Conservation (phyloP, 2,888 invertebrate genomes). For the Choristoneura rosaceana region DNA sequence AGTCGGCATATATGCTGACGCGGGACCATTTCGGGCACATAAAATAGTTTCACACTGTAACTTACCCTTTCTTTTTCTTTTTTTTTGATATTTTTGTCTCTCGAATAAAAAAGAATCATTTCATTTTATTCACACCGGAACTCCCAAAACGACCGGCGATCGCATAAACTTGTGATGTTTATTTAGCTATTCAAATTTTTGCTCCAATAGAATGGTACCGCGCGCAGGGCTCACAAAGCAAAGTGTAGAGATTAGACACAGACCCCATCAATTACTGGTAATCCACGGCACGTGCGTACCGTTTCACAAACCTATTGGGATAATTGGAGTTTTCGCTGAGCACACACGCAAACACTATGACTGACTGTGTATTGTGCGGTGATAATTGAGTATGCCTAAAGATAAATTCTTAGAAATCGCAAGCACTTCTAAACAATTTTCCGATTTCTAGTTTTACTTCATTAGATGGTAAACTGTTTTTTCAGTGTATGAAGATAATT, state of each 20-base stretch:
- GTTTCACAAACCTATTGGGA: slow-evolving; percentile 75
- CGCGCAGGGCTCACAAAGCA: slow-evolving; percentile 56
- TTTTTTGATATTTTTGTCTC: too few species aligned
- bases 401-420: too few species aligned
- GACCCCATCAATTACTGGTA: slow-evolving; percentile 81
- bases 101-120: too few species aligned
- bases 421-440: too few species aligned
- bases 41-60: too few species aligned
- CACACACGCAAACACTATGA: slow-evolving; percentile 46
- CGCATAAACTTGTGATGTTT: slow-evolving; percentile 45
- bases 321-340: slow-evolving; percentile 77
- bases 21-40: too few species aligned
- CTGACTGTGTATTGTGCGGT: slow-evolving; percentile 7
- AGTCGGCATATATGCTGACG: too few species aligned
- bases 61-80: too few species aligned
- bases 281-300: slow-evolving; percentile 79
- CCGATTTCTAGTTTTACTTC: too few species aligned
- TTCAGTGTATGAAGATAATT: too few species aligned
- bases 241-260: slow-evolving; percentile 81
- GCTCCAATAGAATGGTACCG: slow-evolving; percentile 41
- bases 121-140: too few species aligned
- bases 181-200: slow-evolving; percentile 52
- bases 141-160: neutral
- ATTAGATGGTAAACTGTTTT: too few species aligned
- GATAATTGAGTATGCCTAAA: slow-evolving; percentile 19